Percentiles rank a stretch among this genome's conserved stretches.
These are phyloP conservation scores for Andrena haemorrhoa DNA, from an alignment of 2,888 invertebrate species.

Conservation along the genomic window DNA sequence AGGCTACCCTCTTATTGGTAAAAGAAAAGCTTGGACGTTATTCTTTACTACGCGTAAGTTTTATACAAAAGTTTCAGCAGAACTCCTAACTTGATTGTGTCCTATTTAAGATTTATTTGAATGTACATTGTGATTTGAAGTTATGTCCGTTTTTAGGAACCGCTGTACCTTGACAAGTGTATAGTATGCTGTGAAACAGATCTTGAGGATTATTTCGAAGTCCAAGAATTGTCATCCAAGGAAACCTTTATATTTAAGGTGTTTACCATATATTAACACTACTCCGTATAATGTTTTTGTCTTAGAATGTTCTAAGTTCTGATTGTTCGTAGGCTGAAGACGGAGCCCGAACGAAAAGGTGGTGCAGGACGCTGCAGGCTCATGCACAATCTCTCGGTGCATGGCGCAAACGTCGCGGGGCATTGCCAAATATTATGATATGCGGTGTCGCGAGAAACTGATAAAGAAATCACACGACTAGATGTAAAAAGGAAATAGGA, in stretches of 20 bases:
- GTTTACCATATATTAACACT: constrained; percentile 62
- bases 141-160: constrained; percentile 87
- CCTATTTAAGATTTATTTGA: not conserved
- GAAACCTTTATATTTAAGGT: constrained; percentile 98
- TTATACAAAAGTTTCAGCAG: not conserved
- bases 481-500: constrained; percentile 28
- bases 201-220: constrained; percentile 97
- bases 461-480: constrained; percentile 33
- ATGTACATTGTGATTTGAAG: not conserved
- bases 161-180: constrained; percentile 95
- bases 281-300: not conserved
- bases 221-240: constrained; percentile 96
- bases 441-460: constrained; percentile 87
- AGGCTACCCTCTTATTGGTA: constrained; percentile 94
- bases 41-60: constrained; percentile 90
- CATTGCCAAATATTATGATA: constrained; percentile 98
- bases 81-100: not conserved
- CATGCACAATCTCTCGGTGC: constrained; percentile 96
- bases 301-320: not conserved
- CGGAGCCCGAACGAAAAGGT: constrained; percentile 93
- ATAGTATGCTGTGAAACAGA: constrained; percentile 96
- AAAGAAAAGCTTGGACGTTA: constrained; percentile 96
- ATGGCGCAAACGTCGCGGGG: constrained; percentile 96
- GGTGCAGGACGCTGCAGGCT: constrained; percentile 96
- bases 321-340: constrained; percentile 92